Evolutionary conservation across 1,140 invertebrate genomes (phyloP).

Genomic region (Cyrtorhinus lividipennis): DNA sequence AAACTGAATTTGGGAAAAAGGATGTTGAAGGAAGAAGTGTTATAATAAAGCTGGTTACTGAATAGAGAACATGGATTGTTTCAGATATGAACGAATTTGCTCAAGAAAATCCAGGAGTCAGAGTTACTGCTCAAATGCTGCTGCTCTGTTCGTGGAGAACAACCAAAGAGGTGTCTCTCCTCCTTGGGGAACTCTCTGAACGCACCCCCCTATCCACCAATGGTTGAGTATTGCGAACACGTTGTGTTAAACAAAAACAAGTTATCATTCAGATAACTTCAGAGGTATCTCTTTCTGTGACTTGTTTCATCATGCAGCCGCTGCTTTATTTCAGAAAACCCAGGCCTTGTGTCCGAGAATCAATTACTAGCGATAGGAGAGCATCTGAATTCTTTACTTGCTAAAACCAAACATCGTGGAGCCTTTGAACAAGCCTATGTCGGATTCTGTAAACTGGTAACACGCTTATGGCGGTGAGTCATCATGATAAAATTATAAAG

Average conservation of each 20-base stretch:
- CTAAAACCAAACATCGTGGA: slow-evolving; percentile 78
- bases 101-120: background rate
- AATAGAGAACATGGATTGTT: too few species aligned
- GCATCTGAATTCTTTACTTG: slow-evolving; percentile 54
- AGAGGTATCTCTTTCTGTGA: too few species aligned
- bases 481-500: too few species aligned
- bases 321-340: too few species aligned
- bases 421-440: slow-evolving; percentile 91
- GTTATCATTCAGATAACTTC: too few species aligned
- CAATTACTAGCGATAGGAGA: slow-evolving; percentile 45
- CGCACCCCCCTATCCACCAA: slow-evolving; percentile 28
- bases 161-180: slow-evolving; percentile 51
- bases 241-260: too few species aligned
- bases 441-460: slow-evolving; percentile 65
- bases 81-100: background rate
- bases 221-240: too few species aligned
- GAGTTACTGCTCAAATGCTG: slow-evolving; percentile 62
- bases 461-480: slow-evolving; percentile 42
- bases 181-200: slow-evolving; percentile 39
- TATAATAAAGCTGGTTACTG: too few species aligned
- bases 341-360: slow-evolving; percentile 29
- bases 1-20: too few species aligned
- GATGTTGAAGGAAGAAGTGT: too few species aligned
- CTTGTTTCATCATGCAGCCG: too few species aligned
- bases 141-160: slow-evolving; percentile 80